Conservation (phyloP, 2,888 invertebrate species). For the Chalcis sispes region DNA sequence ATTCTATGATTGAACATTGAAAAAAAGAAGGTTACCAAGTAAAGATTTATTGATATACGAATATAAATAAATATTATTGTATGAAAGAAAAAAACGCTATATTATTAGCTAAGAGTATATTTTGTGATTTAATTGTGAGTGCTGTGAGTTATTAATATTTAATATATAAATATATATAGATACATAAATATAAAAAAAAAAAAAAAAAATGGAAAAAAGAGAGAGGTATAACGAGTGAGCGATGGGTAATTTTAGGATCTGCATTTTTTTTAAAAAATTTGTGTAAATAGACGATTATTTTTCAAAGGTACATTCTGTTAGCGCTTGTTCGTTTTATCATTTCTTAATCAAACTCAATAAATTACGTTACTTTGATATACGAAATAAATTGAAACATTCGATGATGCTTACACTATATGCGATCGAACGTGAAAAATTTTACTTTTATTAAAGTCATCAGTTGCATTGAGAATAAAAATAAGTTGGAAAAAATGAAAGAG, state of each 20-base stretch:
- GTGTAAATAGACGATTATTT: constrained; percentile 45
- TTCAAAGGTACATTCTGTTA: constrained; percentile 27
- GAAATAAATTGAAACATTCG: not conserved
- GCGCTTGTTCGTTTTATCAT: constrained; percentile 32
- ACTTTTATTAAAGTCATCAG: not conserved
- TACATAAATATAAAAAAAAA: constrained; percentile 2
- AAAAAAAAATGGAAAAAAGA: constrained; percentile 2
- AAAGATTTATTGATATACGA: too few species aligned
- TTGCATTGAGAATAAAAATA: constrained; percentile 5
- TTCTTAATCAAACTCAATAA: constrained; percentile 6
- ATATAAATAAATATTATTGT: not conserved
- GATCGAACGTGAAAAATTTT: not conserved
- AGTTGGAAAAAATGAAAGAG: too few species aligned
- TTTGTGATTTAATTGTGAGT: constrained; percentile 47
- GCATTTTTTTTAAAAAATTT: constrained; percentile 49
- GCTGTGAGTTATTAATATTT: constrained; percentile 20
- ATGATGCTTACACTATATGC: too few species aligned
- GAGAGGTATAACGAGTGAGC: constrained; percentile 6
- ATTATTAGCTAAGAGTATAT: constrained; percentile 43
- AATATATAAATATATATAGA: too few species aligned
- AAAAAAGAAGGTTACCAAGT: too few species aligned
- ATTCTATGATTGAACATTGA: too few species aligned
- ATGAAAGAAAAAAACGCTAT: constrained; percentile 19
- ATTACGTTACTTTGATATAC: too few species aligned
- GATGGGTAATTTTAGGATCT: constrained; percentile 32